Evolutionary conservation across 2,113 vertebrate genomes (phyloP), one percentile per base, ranked within the genome.

Genomic region (Hyperopisus bebe): DNA sequence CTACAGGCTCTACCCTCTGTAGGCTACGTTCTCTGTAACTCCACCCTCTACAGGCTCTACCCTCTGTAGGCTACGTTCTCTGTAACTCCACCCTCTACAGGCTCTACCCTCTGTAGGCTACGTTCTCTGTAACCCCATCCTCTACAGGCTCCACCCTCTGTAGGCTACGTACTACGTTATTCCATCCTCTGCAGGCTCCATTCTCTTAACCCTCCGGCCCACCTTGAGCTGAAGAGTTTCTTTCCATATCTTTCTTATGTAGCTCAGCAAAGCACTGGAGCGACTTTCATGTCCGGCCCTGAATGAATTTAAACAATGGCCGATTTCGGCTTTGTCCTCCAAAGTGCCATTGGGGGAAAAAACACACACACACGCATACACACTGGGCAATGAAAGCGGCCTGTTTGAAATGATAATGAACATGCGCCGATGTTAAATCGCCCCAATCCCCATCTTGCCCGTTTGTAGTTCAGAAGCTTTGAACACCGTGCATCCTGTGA

Each of bases 381-480:
- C 55, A 58, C 39, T 2, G 27, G 70, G 51, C 74, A 46, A 80
- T 47, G 74, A 44, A 82, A 89, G 88, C 24, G 24, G 35, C 48
- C 77, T 27, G 47, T 83, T 83, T 89, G 74, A 89, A 21, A 50
- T 83, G 88, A 89, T 87, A 58, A 53, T 46, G 35, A 51, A 77
- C 31, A 50, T 13, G 21, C 5, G 51, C 10, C 17, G 35, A 80
- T 66, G 27, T 21, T 82, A 39, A 89, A 82, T 80, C n/a, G 47
- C 66, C 50, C 9, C 42, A 89, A 50, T 53, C 9, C 13, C 19
- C 17, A 11, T 89, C 35, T 80, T 82, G 48, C 48, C 80, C 51
- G 4, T n/a, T 31, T 87, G 85, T 39, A 87, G 24, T 27, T 87
- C 7, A 21, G 31, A 87, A 87, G 35, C 86, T 35, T 55, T 87